Evolutionary conservation across 2,888 invertebrate genomes (phyloP), one percentile per base, ranked within the genome.

Genomic region (Xanthostigma xanthostigma): DNA sequence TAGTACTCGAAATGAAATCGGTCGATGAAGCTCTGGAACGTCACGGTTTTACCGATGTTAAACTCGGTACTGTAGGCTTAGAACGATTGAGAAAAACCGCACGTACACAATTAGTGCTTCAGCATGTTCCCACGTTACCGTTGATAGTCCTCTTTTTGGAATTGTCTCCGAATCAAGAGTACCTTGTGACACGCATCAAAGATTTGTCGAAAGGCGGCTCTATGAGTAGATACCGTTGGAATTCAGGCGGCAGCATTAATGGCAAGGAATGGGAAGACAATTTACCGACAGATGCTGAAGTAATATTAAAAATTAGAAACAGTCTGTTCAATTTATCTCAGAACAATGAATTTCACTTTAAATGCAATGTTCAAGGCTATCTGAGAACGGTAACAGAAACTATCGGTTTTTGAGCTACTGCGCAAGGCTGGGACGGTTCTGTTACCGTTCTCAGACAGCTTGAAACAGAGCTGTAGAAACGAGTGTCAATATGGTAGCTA

Each of bases 201-300:
- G 84, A 86, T 58, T 71, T 94, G 53, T 77, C 85, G 1, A 78
- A 75, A 61, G 91, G 90, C 52, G 88, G 91, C 9, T 90, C 90
- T 61, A 84, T 94, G 71, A 84, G 88, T 59, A 84, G 84, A 58
- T 95, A 85, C 68, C 80, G 81, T 54, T 94, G 94, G 93, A 82
- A 84, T 67, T 77, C 81, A 49, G 93, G 93, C 42, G 83, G 85
- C 40, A 69, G 69, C 34, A 76, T 78, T 58, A 77, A 80, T 58
- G 80, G 80, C 12, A 79, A 84, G 58, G 78, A 77, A 44, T 91
- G 92, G 91, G 84, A 82, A 57, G 81, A 82, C 51, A 77, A 81
- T 58, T 70, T 87, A 55, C 92, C 92, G 11, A 82, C 88, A n/a
- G 94, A 95, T 71, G 79, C 89, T 33, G 84, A 83, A 59, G 82